Evolutionary conservation across 2,797 vertebrate species (phyloP).

Genomic region (Botia almorhae): DNA sequence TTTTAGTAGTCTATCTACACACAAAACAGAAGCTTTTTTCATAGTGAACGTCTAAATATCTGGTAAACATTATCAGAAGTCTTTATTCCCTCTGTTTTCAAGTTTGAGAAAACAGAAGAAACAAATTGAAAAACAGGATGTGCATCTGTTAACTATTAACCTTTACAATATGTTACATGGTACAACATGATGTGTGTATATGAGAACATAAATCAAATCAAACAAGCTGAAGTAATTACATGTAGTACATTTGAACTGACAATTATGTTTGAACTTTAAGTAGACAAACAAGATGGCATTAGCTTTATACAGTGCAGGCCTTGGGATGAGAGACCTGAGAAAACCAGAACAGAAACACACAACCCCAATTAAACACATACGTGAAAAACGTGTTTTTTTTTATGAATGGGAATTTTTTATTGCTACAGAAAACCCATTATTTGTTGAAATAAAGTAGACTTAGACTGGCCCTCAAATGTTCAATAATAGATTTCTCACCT

Average conservation of each 20-base stretch:
- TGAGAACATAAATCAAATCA: neutral
- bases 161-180: constrained; percentile 8
- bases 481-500: constrained; percentile 29
- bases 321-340: constrained; percentile 19
- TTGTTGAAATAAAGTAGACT: constrained; percentile 5
- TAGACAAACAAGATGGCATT: neutral
- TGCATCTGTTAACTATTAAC: constrained; percentile 12
- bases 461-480: constrained; percentile 3
- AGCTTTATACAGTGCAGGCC: neutral
- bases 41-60: neutral
- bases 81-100: neutral
- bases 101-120: neutral
- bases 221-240: neutral
- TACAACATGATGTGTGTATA: neutral
- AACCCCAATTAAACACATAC: neutral
- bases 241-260: neutral
- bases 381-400: neutral
- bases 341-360: constrained; percentile 8
- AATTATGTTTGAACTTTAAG: constrained; percentile 10
- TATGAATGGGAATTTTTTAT: constrained; percentile 1
- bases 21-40: neutral
- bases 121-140: neutral
- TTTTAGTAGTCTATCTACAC: neutral
- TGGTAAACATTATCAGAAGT: neutral
- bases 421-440: constrained; percentile 16